Conservation (phyloP, 2,113 vertebrate species). For the Heliornis fulica region DNA sequence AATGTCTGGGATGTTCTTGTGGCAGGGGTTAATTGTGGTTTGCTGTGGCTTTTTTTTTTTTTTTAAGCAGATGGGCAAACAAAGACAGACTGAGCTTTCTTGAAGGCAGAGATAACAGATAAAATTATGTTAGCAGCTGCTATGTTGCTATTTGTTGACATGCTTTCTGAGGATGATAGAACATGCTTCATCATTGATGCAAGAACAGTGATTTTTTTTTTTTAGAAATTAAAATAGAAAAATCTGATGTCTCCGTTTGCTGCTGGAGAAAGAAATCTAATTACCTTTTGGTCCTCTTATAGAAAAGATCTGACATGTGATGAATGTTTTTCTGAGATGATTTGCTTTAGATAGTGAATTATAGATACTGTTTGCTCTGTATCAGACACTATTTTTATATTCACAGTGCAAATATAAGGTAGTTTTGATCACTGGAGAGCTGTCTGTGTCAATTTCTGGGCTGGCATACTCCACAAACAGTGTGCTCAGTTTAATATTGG, state of each 20-base stretch:
- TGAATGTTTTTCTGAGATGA: neutral
- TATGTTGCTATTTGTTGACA: neutral
- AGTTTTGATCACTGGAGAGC: neutral
- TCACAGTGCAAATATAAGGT: neutral
- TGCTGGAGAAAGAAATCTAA: neutral
- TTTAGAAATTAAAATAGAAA: neutral
- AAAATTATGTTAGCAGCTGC: conserved; percentile 2
- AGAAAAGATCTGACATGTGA: neutral
- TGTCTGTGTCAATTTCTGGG: neutral
- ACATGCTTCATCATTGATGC: neutral
- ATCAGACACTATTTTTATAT: neutral
- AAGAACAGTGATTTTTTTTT: neutral
- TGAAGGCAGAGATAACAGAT: neutral
- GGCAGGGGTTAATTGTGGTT: neutral
- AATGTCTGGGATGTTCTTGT: neutral
- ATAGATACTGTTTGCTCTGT: neutral
- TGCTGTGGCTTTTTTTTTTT: too few species aligned
- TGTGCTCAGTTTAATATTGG: neutral
- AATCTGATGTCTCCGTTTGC: neutral
- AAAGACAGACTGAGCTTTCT: neutral
- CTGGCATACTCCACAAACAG: neutral
- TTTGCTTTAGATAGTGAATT: conserved; percentile 5
- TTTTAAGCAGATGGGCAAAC: neutral
- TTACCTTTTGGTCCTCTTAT: neutral
- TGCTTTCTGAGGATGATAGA: neutral